Conservation (phyloP, 1,140 invertebrate genomes). For the Caenorhabditis brenneri region DNA sequence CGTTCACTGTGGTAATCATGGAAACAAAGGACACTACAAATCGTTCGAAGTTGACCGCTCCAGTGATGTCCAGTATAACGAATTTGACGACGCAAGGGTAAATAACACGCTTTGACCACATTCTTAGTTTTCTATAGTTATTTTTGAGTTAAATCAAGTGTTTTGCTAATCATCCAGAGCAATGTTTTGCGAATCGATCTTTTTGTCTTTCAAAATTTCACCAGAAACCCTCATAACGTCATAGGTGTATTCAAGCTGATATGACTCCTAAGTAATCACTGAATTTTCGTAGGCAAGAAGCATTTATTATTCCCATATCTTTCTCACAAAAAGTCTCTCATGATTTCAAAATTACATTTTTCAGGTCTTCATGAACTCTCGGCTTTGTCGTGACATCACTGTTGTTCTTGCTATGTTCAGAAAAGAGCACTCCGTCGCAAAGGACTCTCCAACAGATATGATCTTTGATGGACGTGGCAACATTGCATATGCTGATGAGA, state of each 20-base stretch:
- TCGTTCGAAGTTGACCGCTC: background rate
- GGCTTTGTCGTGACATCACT: background rate
- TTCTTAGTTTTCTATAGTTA: too few species aligned
- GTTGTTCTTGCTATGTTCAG: constrained; percentile 17
- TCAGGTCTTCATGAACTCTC: background rate
- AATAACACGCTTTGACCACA: too few species aligned
- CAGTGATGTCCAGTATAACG: background rate
- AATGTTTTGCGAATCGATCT: too few species aligned
- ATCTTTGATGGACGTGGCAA: background rate
- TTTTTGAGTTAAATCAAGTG: too few species aligned
- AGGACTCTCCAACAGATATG: background rate
- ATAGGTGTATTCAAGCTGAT: too few species aligned
- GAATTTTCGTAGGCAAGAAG: too few species aligned
- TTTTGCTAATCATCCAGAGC: too few species aligned
- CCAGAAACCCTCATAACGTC: too few species aligned
- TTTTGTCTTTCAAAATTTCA: too few species aligned
- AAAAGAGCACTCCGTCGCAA: background rate
- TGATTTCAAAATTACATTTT: background rate
- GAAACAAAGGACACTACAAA: background rate
- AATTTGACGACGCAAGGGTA: background rate
- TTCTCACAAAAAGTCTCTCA: too few species aligned
- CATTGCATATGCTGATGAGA: background rate
- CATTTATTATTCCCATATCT: too few species aligned
- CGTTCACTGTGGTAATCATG: background rate
- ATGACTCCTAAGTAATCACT: too few species aligned